These are phyloP conservation scores for Hydra vulgaris DNA, from an alignment of 30 jellyfish, hydroid and myxozoan genomes.

Conservation along the genomic window DNA sequence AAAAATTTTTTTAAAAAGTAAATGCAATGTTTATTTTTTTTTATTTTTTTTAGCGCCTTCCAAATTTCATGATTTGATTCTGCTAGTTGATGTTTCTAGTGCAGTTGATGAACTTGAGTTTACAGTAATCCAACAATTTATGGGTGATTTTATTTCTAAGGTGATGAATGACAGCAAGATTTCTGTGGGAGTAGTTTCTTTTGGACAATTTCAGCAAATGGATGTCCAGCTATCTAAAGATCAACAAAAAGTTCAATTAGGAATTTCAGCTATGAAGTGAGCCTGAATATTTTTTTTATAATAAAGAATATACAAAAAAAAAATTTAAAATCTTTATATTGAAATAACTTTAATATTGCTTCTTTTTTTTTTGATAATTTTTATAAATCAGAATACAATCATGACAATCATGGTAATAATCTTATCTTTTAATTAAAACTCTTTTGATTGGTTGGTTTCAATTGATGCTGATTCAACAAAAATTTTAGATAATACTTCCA, in stretches of 20 bases:
- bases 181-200: not conserved
- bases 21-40: not conserved
- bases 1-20: no score
- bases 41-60: not conserved
- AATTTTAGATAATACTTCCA: no score
- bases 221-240: not conserved
- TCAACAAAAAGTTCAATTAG: not conserved
- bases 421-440: no score
- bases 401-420: no score
- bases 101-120: constrained; percentile 1
- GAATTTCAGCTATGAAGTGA: not conserved
- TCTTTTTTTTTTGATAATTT: no score
- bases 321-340: no score
- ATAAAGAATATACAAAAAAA: no score
- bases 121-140: not conserved
- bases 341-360: no score
- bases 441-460: no score
- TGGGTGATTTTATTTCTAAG: not conserved
- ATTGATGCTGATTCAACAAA: no score
- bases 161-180: not conserved
- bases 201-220: not conserved
- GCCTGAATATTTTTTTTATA: no score
- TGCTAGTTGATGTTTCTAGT: not conserved
- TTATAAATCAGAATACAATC: no score
- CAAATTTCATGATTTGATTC: not conserved